Base-by-base conservation (phyloP, 2,797 vertebrate genomes). In the Kryptopterus vitreolus region DNA sequence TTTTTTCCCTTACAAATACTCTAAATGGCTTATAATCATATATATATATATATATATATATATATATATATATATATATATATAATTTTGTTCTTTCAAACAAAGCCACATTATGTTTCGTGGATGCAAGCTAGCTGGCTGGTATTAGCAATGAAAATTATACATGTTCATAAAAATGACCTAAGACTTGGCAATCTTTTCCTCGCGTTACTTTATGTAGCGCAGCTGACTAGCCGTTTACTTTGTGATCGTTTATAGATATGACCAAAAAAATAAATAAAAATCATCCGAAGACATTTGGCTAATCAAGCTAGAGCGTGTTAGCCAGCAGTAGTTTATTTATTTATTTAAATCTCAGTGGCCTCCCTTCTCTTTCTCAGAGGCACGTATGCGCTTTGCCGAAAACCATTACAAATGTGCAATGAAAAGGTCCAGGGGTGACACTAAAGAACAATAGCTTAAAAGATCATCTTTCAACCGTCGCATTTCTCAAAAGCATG, bases 101-200 rank as follows among this genome's bases (percentile, higher is more conserved):
- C 50, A 72, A 55, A n/a, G 20, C 12, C 50, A 20, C 13, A 33
- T 33, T 10, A 1, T 53, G 0, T 55, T 29, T 71, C 1, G 29
- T 2, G 5, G 22, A 33, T 53, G 20, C 3, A 31, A 53, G 26
- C 20, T 33, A 53, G 29, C 31, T 24, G 52, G 5, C 31, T 57
- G 70, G 31, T 20, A 57, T 55, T n/a, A 35, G 12, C 33, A 35
- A 13, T n/a, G 3, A n/a, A 72, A 2, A 57, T n/a, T 35, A n/a
- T 15, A 71, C 33, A 71, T 72, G 31, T 55, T 72, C 35, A 72
- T 24, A 20, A 55, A 72, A 72, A 35, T 57, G 12, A 73, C 22
- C 22, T 58, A 24, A 72, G 55, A 57, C 16, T 20, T 16, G n/a
- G 31, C 50, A 35, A 55, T 73, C 1, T 13, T 38, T 31, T 53